These are phyloP conservation scores for Polia nebulosa DNA, from an alignment of 2,888 invertebrate species.

Conservation along the genomic window DNA sequence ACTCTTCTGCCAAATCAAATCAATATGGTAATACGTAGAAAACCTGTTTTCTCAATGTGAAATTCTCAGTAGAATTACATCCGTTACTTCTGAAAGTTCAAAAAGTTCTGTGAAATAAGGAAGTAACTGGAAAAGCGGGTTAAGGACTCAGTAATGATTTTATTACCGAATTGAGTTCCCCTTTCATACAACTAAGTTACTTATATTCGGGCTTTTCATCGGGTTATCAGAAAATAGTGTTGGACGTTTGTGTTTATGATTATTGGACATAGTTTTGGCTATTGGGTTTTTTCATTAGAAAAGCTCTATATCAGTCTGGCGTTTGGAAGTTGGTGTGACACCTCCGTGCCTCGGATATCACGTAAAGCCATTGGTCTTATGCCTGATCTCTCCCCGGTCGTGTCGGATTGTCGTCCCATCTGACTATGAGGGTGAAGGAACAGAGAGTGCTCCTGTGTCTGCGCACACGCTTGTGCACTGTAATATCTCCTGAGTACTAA, in stretches of 20 bases:
- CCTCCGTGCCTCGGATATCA: too few relatives aligned
- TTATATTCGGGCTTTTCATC: conserved; percentile 16
- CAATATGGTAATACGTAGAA: conserved; percentile 42
- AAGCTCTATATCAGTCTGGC: too few relatives aligned
- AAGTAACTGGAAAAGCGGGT: conserved; percentile 4
- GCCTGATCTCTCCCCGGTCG: too few relatives aligned
- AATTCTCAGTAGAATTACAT: conserved; percentile 35
- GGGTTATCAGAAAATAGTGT: conserved; percentile 15
- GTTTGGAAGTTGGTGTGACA: too few relatives aligned
- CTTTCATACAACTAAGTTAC: conserved; percentile 36
- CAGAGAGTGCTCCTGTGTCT: too few relatives aligned
- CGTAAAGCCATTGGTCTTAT: too few relatives aligned
- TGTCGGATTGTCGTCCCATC: too few relatives aligned
- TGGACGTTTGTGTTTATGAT: not conserved
- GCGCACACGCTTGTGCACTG: too few relatives aligned
- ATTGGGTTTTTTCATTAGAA: too few relatives aligned
- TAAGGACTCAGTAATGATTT: conserved; percentile 51
- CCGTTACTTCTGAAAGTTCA: conserved; percentile 33
- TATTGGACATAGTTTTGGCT: not conserved
- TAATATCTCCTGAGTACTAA: too few relatives aligned
- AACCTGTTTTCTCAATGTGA: conserved; percentile 37
- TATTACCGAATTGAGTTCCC: conserved; percentile 44
- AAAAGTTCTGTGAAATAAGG: conserved; percentile 22
- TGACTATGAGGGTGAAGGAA: too few relatives aligned
- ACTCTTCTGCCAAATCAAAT: conserved; percentile 35